A percentile compares a stretch with the other conserved stretches of the same genome.
These are phyloP conservation scores for Agriopis marginaria DNA, from an alignment of 2,888 invertebrate genomes.

Conservation along the genomic window DNA sequence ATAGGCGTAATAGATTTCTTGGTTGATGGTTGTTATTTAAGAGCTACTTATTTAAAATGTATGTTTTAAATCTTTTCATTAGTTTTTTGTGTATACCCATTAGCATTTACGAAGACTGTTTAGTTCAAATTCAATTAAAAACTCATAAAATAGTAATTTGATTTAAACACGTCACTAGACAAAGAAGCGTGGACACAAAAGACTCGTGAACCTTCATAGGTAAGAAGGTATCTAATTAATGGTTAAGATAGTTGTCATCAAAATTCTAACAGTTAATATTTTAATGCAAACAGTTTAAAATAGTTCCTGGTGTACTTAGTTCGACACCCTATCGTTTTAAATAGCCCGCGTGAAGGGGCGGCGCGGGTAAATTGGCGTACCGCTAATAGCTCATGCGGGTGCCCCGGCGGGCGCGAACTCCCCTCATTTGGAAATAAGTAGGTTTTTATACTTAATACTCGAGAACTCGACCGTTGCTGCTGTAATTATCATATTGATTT, in stretches of 20 bases:
- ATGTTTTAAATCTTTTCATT: not conserved
- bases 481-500: constrained; percentile 77
- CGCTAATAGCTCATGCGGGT: constrained; percentile 81
- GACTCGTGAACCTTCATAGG: not conserved
- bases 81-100: constrained; percentile 6
- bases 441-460: constrained; percentile 37
- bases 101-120: constrained; percentile 9
- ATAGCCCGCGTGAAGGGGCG: constrained; percentile 70
- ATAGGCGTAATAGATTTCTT: not conserved
- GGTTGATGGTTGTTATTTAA: not conserved
- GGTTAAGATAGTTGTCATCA: not conserved
- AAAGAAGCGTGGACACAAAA: not conserved
- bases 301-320: constrained; percentile 63
- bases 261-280: constrained; percentile 41
- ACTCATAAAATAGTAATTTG: constrained; percentile 19
- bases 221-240: not conserved
- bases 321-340: constrained; percentile 74
- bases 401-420: constrained; percentile 52
- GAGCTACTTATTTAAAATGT: not conserved
- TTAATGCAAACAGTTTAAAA: constrained; percentile 45
- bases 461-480: constrained; percentile 62
- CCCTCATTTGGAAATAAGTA: constrained; percentile 48
- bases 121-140: constrained; percentile 12
- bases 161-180: constrained; percentile 4
- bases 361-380: constrained; percentile 76